phyloP scores from a whole-genome alignment of 2,797 vertebrate species.

The Pantherophis alleghaniensis region DNA sequence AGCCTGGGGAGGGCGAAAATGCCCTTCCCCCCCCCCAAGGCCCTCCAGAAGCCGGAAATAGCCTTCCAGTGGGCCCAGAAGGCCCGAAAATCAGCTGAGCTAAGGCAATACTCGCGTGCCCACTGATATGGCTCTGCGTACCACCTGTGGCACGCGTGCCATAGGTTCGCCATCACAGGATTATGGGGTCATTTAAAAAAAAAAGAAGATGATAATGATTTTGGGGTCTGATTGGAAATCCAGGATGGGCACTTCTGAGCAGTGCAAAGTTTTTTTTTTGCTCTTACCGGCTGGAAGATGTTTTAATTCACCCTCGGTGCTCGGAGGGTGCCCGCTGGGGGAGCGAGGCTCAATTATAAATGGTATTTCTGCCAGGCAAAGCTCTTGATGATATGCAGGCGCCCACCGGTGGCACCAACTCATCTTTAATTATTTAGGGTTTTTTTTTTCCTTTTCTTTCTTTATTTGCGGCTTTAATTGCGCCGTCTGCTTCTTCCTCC shows the following conservation, averaged over 20 bases:
- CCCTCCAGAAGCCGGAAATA: too few species aligned
- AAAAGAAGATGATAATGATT: not conserved
- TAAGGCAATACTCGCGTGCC: too few species aligned
- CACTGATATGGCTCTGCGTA: too few species aligned
- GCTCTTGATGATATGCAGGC: slow-evolving; percentile 64
- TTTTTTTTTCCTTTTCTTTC: slow-evolving; percentile 8
- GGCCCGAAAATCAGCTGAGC: too few species aligned
- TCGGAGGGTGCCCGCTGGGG: not conserved
- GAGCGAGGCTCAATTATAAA: slow-evolving; percentile 30
- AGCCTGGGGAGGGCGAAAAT: too few species aligned
- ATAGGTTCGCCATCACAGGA: too few species aligned
- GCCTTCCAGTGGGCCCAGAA: too few species aligned
- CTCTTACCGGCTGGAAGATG: not conserved
- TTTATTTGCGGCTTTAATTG: slow-evolving; percentile 69
- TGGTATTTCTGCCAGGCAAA: slow-evolving; percentile 57
- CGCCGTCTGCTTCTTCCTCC: slow-evolving; percentile 45
- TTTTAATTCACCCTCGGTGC: not conserved
- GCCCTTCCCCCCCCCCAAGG: too few species aligned
- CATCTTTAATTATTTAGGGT: slow-evolving; percentile 73
- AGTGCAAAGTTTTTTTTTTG: not conserved
- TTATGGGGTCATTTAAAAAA: too few species aligned
- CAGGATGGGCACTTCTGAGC: not conserved
- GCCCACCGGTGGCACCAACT: slow-evolving; percentile 61
- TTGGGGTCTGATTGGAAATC: not conserved
- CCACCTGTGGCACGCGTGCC: too few species aligned